Evolutionary conservation across 2,797 vertebrate genomes (phyloP), one percentile per base, ranked within the genome.

Genomic region (Enteromius argenteus): DNA sequence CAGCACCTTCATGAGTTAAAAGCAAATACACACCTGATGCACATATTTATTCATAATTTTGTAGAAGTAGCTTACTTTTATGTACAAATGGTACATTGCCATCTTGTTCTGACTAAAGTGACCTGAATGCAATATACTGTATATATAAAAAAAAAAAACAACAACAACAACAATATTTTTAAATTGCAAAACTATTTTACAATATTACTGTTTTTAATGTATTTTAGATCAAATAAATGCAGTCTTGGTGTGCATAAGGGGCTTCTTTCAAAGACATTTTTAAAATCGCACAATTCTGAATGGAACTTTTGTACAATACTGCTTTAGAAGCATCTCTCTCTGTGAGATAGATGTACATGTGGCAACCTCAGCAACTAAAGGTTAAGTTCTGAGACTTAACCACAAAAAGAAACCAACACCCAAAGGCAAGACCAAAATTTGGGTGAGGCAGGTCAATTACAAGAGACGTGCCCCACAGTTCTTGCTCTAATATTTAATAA

Each of bases 361-460:
- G 17, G 60, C 10, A 78, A 32, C 10, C 10, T 64, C 10, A 46
- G 1, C 23, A 46, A 77, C 0, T 32, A 30, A 46, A 64, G 5
- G 2, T n/a, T 11, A 1, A 46, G 3, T 21, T 32, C 51, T 10
- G 7, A 42, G 53, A 21, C 23, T 27, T 51, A 68, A 51, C 44
- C 21, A 13, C 3, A 56, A 9, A 56, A 69, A 80, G n/a, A 66
- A 58, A 80, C 8, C 14, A 23, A 83, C 46, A 68, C 58, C 46
- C 46, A 76, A 66, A 66, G 21, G 19, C 39, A 46, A 49, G 21
- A 19, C 27, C 56, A 66, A 67, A 75, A 53, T 66, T 27, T 74
- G 46, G 58, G 62, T 44, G 72, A 68, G 46, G 23, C 21, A 2
- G 17, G 17, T 4, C 23, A 67, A 67, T 66, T 32, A 27, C 30